phyloP scores from a whole-genome alignment of 1,140 invertebrate genomes.

The Dendrolimus punctatus region DNA sequence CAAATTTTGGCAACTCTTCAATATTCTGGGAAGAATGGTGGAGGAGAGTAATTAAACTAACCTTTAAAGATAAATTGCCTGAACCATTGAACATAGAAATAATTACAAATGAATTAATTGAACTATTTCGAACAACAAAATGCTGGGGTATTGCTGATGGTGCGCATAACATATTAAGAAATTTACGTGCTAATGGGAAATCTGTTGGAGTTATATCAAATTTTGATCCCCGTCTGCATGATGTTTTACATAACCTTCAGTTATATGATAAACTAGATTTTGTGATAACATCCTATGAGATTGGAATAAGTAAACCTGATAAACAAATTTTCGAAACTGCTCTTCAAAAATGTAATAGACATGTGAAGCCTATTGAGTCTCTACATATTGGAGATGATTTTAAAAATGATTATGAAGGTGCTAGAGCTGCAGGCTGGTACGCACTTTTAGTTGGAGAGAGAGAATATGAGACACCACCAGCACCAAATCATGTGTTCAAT shows the following conservation, averaged over 20 bases:
- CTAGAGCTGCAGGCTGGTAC: slow-evolving; percentile 82
- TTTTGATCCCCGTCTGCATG: slow-evolving; percentile 85
- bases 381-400: slow-evolving; percentile 88
- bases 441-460: slow-evolving; percentile 64
- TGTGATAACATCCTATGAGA: slow-evolving; percentile 83
- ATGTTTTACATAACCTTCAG: slow-evolving; percentile 76
- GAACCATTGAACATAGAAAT: slow-evolving; percentile 19
- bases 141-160: slow-evolving; percentile 83
- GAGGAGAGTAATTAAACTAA: slow-evolving; percentile 76
- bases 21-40: slow-evolving; percentile 89
- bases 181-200: slow-evolving; percentile 66
- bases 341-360: slow-evolving; percentile 57
- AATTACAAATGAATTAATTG: slow-evolving; percentile 77
- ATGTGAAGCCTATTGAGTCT: slow-evolving; percentile 74
- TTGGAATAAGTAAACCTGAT: slow-evolving; percentile 83
- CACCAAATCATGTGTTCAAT: slow-evolving; percentile 25
- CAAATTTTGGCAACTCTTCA: slow-evolving; percentile 83
- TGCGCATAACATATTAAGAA: slow-evolving; percentile 75
- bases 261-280: slow-evolving; percentile 84
- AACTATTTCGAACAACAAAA: slow-evolving; percentile 77
- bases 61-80: slow-evolving; percentile 73
- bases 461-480: slow-evolving; percentile 20
- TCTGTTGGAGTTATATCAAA: slow-evolving; percentile 89
- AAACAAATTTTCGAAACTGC: slow-evolving; percentile 82
- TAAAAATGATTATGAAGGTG: slow-evolving; percentile 83